A percentile compares a stretch with the other conserved stretches of the same genome.
These are phyloP conservation scores for Hemibagrus wyckioides DNA, from an alignment of 2,113 vertebrate species.

Conservation along the genomic window DNA sequence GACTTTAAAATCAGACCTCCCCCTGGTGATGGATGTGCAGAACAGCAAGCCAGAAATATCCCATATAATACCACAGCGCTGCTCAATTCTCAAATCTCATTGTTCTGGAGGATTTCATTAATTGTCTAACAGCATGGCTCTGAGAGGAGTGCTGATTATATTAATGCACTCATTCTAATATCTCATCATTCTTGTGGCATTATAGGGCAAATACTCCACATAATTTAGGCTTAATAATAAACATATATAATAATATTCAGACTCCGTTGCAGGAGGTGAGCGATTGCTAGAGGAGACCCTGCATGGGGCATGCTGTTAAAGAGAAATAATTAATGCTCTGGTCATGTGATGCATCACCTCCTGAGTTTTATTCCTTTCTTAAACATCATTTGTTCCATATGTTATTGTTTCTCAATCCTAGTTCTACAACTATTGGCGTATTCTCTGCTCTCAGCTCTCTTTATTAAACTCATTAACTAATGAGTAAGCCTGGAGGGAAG, in stretches of 20 bases:
- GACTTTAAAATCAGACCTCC: background rate
- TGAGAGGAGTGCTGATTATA: background rate
- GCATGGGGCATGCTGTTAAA: background rate
- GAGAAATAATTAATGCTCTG: background rate
- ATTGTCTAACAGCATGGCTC: background rate
- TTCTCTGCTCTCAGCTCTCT: background rate
- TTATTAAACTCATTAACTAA: background rate
- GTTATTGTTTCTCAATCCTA: background rate
- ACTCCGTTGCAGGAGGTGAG: background rate
- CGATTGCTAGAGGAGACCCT: background rate
- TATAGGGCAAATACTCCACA: background rate
- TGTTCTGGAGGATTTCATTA: background rate
- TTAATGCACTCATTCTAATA: background rate
- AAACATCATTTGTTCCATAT: background rate
- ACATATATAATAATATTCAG: background rate
- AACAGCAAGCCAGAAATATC: background rate
- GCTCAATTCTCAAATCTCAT: background rate
- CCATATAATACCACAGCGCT: background rate
- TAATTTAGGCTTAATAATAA: background rate
- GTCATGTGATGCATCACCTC: background rate
- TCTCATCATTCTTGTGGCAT: background rate
- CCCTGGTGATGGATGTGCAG: conserved; percentile 15
- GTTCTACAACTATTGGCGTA: too few relatives aligned
- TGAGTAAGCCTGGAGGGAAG: background rate
- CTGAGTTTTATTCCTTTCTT: background rate